These are phyloP conservation scores for Agrochola circellaris DNA, from an alignment of 2,888 invertebrate genomes.

Conservation along the genomic window DNA sequence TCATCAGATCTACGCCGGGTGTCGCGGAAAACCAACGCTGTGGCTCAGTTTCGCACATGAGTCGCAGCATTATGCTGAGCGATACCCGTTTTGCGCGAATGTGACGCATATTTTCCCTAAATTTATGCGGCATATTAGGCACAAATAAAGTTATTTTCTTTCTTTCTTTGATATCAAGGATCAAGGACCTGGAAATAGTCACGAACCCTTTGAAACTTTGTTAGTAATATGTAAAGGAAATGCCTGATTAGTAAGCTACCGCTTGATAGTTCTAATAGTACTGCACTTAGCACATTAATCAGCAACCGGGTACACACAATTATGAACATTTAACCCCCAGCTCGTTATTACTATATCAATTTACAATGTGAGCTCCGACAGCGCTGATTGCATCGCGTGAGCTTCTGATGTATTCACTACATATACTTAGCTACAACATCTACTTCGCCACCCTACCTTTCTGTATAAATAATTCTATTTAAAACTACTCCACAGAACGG, in stretches of 20 bases:
- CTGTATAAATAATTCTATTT: conserved; percentile 40
- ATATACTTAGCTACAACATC: conserved; percentile 10
- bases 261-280: conserved; percentile 6
- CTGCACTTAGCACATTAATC: conserved; percentile 28
- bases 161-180: background rate
- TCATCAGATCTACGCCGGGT: background rate
- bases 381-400: conserved; percentile 24
- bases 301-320: conserved; percentile 23
- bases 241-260: conserved; percentile 8
- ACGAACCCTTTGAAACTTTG: background rate
- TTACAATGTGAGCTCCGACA: conserved; percentile 30
- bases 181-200: too few relatives aligned
- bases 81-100: background rate
- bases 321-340: conserved; percentile 27
- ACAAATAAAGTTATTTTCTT: background rate
- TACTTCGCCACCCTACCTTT: conserved; percentile 6
- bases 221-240: background rate
- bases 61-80: background rate
- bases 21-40: background rate
- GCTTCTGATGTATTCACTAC: conserved; percentile 23
- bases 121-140: background rate
- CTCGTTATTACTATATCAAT: conserved; percentile 40
- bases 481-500: conserved; percentile 37
- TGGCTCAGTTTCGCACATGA: background rate
- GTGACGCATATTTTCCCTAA: background rate